Evolutionary conservation across 1,140 invertebrate genomes (phyloP).

Genomic region (Ericerus pela): DNA sequence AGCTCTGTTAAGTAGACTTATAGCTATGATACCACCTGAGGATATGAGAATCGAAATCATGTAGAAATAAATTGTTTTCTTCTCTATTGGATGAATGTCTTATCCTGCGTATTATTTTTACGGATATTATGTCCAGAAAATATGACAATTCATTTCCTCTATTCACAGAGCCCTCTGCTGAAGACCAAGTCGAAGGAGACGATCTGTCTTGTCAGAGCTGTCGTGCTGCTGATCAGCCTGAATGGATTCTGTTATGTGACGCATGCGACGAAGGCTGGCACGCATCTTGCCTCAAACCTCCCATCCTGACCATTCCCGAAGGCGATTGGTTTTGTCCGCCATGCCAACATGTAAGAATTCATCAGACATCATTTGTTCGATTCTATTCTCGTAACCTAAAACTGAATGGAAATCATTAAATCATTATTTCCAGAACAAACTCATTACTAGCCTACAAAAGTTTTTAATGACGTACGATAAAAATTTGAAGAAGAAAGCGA

Average conservation of each 20-base stretch:
- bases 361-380: conserved; percentile 9
- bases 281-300: conserved; percentile 77
- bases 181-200: conserved; percentile 33
- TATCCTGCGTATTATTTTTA: too few relatives aligned
- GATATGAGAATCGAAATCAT: too few relatives aligned
- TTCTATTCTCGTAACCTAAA: not conserved
- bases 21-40: too few relatives aligned
- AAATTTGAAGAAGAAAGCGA: conserved; percentile 38
- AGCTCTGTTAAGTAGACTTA: too few relatives aligned
- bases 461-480: conserved; percentile 35
- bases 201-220: conserved; percentile 72
- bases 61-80: not conserved
- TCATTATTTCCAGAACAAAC: conserved; percentile 42
- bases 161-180: conserved; percentile 27
- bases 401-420: not conserved
- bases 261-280: conserved; percentile 89
- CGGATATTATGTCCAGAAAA: too few relatives aligned
- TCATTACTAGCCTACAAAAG: conserved; percentile 42
- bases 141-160: not conserved
- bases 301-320: conserved; percentile 82
- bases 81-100: too few relatives aligned
- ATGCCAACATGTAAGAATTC: conserved; percentile 64
- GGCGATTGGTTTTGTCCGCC: conserved; percentile 95
- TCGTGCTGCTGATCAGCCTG: conserved; percentile 76
- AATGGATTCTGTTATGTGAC: conserved; percentile 92